Base-by-base conservation (phyloP, 2,797 vertebrate species). In the Harpagifer antarcticus region DNA sequence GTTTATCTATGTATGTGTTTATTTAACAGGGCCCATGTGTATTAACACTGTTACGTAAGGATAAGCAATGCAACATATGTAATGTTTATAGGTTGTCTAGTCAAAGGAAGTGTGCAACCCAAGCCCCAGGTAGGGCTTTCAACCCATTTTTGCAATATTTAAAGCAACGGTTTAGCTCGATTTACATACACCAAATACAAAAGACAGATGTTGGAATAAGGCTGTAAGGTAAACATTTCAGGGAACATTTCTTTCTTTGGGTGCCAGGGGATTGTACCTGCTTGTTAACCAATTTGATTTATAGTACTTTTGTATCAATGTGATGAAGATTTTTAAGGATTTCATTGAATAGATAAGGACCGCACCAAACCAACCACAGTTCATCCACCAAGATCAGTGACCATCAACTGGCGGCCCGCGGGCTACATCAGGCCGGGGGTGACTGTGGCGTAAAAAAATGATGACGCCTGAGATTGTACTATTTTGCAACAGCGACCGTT, bases 1-100 rank as follows among this genome's bases (percentile, higher is more conserved):
- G 43, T 56, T 52, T 60, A 64, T 63, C 40, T 71, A 27, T 59
- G 47, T 63, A 19, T 76, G 45, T 67, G 27, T 48, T 61, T 61
- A 3, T 52, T 50, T 16, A 50, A 69, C 11, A 55, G 16, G 27
- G 15, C 8, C 33, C 33, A 37, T 37, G 8, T 27, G 27, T 27
- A 27, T 27, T 37, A 37, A 37, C 33, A 37, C 33, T 9, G 33
- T 37, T 37, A 43, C 9, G 4, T 64, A 56, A 74, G 56, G 23
- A 62, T 68, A 23, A 64, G 58, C 42, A 54, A 42, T 15, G 57
- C 53, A 63, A 40, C 56, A 58, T 40, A 67, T 53, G 60, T 23
- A n/a, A 49, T 45, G 33, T 49, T 40, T 40, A 65, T 2, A 42
- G 2, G 31, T 40, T 11, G 4, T 33, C 23, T n/a, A 2, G 42